Evolutionary conservation across 2,888 invertebrate species (phyloP), one percentile per base, ranked within the genome.

Genomic region (Archaeoteleia sp.): DNA sequence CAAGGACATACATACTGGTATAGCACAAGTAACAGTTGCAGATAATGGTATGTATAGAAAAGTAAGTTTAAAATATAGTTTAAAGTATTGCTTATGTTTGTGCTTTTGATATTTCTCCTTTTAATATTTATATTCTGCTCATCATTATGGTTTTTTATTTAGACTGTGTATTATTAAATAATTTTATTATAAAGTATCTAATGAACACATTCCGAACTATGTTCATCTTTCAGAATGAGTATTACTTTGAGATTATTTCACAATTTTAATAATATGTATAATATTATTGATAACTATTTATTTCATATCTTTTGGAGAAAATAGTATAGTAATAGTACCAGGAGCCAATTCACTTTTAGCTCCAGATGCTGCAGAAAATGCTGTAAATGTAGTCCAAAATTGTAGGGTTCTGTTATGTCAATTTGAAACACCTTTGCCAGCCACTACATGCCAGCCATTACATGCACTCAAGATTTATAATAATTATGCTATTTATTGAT

Each of bases 11-110:
- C 87, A 90, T 6, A 96, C 95, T 15, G 97, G 97, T 10, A 91
- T 96, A 71, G 98, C 98, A 1, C 93, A 96, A 82, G 98, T 98
- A 75, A 90, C 90, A 61, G 97, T 98, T 0, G 90, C 93, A 54
- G 91, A 92, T 55, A 89, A 88, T 87, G 98, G 87, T 87, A 75
- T 61, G 77, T 73, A 43, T 40, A 37, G 25, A 14, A 5, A 15
- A 43, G 23, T 23, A 27, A 34, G 13, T 30, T 30, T 30, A 30
- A 10, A 15, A 46, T 12, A 10, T 12, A 46, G 7, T 1, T n/a
- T n/a, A n/a, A n/a, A n/a, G n/a, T n/a, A n/a, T n/a, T n/a, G n/a
- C n/a, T n/a, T n/a, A n/a, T n/a, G n/a, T n/a, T n/a, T n/a, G n/a
- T n/a, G n/a, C n/a, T n/a, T n/a, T n/a, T n/a, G n/a, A n/a, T n/a